Conservation (phyloP, 2,888 invertebrate genomes). For the Tetanocera ferruginea region DNA sequence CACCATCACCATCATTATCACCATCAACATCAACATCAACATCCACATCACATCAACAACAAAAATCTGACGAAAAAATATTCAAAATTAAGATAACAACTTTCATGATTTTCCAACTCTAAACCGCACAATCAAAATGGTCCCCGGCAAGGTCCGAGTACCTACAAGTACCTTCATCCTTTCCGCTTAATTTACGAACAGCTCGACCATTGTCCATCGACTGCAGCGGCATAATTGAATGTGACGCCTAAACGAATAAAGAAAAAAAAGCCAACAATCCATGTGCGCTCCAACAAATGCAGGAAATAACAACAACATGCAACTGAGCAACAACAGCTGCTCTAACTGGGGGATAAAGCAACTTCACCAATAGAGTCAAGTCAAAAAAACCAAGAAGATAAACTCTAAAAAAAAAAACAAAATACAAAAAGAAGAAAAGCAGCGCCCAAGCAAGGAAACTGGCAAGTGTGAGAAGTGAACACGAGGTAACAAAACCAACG, state of each 20-base stretch:
- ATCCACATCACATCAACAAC: no score
- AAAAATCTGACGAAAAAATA: no score
- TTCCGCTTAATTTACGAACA: no score
- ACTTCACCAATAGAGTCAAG: conserved; percentile 5
- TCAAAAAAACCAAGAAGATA: neutral
- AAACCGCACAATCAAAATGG: no score
- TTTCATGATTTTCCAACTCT: no score
- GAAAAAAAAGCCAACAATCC: no score
- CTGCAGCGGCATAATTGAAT: neutral
- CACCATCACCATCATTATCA: no score
- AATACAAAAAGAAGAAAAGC: neutral
- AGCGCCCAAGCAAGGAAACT: neutral
- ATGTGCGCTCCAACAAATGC: neutral
- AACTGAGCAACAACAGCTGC: conserved; percentile 48
- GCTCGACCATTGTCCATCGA: no score
- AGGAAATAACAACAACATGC: conserved; percentile 12
- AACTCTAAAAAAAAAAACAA: neutral
- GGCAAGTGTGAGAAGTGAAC: conserved; percentile 25
- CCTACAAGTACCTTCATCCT: no score
- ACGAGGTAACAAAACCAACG: conserved; percentile 13
- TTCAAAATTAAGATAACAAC: no score
- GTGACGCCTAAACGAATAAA: neutral
- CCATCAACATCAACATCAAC: no score
- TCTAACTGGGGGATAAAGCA: conserved; percentile 49
- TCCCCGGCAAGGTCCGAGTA: no score